These are phyloP conservation scores for Scartelaos histophorus DNA, from an alignment of 2,113 vertebrate species.

Conservation along the genomic window DNA sequence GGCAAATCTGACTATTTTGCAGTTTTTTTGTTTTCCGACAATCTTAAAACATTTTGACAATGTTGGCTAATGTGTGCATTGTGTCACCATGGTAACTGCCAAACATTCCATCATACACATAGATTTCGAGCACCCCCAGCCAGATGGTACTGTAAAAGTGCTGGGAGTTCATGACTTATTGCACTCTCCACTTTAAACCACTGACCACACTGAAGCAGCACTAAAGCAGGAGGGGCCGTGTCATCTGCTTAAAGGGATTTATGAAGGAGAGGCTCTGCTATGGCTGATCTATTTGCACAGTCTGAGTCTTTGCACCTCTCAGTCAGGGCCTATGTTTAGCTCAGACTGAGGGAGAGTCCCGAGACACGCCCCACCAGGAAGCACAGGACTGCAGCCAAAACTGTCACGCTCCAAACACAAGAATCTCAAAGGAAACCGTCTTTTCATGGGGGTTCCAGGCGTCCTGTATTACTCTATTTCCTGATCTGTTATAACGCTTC, in stretches of 20 bases:
- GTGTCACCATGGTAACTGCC: no score
- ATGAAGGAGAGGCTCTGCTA: slow-evolving; percentile 28
- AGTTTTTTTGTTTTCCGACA: no score
- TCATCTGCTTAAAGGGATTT: slow-evolving; percentile 29
- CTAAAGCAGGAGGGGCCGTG: not conserved
- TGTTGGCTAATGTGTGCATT: no score
- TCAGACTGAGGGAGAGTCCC: slow-evolving; percentile 19
- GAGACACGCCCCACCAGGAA: slow-evolving; percentile 28
- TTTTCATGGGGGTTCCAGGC: not conserved
- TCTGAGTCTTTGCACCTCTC: slow-evolving; percentile 56
- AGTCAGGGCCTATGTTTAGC: slow-evolving; percentile 59
- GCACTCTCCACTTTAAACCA: not conserved
- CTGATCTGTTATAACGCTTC: no score
- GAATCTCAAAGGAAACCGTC: not conserved
- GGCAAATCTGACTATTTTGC: no score
- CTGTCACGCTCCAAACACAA: slow-evolving; percentile 27
- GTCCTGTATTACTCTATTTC: no score
- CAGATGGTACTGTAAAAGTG: no score
- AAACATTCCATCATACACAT: no score
- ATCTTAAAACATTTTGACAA: no score
- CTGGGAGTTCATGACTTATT: slow-evolving; percentile 7
- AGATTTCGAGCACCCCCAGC: no score
- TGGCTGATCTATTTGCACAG: slow-evolving; percentile 63
- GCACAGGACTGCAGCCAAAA: slow-evolving; percentile 38
- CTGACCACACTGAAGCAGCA: slow-evolving; percentile 1